Conservation (phyloP, 2,113 vertebrate species). For the Cyanoramphus novaezelandiae region DNA sequence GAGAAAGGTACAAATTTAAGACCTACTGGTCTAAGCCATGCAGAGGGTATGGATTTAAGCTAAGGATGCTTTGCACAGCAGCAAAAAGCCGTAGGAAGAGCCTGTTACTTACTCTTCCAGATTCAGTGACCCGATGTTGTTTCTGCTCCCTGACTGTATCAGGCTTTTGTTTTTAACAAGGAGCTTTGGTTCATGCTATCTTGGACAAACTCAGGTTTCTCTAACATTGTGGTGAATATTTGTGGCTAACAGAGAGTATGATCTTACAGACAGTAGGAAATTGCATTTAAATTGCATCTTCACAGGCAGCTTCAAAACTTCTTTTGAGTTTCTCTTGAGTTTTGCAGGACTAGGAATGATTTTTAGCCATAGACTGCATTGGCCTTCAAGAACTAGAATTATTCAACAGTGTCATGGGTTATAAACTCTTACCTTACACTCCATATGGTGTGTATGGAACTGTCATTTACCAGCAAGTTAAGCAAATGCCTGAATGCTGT, state of each 20-base stretch:
- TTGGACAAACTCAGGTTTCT: not conserved
- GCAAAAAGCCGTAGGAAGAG: not conserved
- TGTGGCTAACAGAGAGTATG: not conserved
- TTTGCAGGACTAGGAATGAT: not conserved
- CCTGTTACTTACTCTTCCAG: accelerated
- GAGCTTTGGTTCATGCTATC: not conserved
- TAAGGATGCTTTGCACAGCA: not conserved
- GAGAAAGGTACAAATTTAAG: not conserved
- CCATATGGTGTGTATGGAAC: not conserved
- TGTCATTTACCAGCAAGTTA: not conserved
- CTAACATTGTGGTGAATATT: not conserved
- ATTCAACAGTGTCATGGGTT: not conserved
- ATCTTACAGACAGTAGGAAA: not conserved
- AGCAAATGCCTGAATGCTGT: not conserved
- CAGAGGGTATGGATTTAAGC: not conserved
- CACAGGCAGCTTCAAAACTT: not conserved
- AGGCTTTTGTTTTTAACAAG: not conserved
- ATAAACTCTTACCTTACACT: not conserved
- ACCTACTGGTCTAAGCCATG: not conserved
- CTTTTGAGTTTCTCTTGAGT: not conserved
- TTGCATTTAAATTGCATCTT: not conserved
- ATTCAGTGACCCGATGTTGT: not conserved
- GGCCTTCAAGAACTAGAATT: not conserved
- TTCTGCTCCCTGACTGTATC: not conserved
- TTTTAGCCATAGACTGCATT: not conserved